These are phyloP conservation scores for Ornithorhynchus anatinus DNA, from an alignment of 2,113 vertebrate genomes.

Conservation along the genomic window DNA sequence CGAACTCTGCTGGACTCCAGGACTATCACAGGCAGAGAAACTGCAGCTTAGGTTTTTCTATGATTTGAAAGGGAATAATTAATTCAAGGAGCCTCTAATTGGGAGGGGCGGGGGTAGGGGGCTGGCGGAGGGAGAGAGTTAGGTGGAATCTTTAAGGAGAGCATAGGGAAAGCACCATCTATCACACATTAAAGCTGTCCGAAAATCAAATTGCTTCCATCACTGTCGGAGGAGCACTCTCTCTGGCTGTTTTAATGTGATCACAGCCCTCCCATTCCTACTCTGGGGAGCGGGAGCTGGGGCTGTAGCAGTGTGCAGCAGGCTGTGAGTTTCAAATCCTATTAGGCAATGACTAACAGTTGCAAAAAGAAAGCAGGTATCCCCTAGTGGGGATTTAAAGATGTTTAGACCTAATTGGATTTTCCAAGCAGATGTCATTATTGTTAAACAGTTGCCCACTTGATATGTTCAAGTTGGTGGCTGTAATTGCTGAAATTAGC, in stretches of 20 bases:
- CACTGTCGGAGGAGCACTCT: slow-evolving; percentile 50
- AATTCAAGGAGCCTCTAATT: too few species aligned
- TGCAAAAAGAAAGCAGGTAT: slow-evolving; percentile 86
- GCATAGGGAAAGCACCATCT: background rate
- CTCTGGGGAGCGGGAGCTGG: slow-evolving; percentile 56
- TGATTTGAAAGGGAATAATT: too few species aligned
- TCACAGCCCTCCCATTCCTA: slow-evolving; percentile 42
- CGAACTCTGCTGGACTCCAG: too few species aligned
- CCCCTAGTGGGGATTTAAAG: slow-evolving; percentile 79
- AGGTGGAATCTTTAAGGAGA: background rate
- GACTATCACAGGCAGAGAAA: too few species aligned
- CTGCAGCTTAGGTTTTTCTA: too few species aligned
- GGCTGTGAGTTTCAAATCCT: slow-evolving; percentile 80
- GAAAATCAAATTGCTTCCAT: slow-evolving; percentile 61
- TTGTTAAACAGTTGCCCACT: slow-evolving; percentile 81
- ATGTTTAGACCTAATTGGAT: slow-evolving; percentile 83
- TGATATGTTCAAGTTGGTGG: slow-evolving; percentile 85
- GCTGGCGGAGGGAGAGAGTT: accelerated
- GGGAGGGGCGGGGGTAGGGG: too few species aligned
- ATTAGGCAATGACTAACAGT: slow-evolving; percentile 87
- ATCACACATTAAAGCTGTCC: slow-evolving; percentile 65
- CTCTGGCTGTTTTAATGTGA: slow-evolving; percentile 51
- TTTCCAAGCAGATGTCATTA: slow-evolving; percentile 89
- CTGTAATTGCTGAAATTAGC: slow-evolving; percentile 88
- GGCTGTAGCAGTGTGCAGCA: slow-evolving; percentile 52